Evolutionary conservation across 2,888 invertebrate species (phyloP).

Genomic region (Orthonevra nobilis): DNA sequence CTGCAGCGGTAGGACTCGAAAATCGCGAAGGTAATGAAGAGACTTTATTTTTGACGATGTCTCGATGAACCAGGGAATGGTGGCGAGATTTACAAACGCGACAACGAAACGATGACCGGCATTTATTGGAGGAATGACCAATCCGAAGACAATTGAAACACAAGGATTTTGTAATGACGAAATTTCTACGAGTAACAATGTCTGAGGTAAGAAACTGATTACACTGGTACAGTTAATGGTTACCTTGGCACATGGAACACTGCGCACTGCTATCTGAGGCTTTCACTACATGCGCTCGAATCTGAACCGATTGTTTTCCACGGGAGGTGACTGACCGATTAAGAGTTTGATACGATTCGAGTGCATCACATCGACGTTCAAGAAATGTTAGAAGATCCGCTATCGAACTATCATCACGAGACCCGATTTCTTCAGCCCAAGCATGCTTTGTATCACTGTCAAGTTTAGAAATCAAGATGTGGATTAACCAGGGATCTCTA

Average conservation of each 20-base stretch:
- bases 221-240: not conserved
- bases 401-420: not conserved
- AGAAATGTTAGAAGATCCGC: no score
- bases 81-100: slow-evolving; percentile 21
- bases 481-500: slow-evolving; percentile 14
- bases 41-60: no score
- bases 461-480: no score
- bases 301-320: no score
- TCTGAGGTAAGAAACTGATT: slow-evolving; percentile 14
- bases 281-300: slow-evolving; percentile 4
- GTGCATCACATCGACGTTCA: slow-evolving; percentile 9
- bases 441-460: no score
- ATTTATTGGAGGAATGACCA: slow-evolving; percentile 5
- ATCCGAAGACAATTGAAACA: slow-evolving; percentile 17
- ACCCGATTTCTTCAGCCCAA: no score
- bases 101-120: slow-evolving; percentile 16
- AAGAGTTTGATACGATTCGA: no score
- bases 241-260: slow-evolving; percentile 8
- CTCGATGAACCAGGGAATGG: slow-evolving; percentile 16
- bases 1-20: no score
- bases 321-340: no score
- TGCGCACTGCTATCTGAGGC: not conserved
- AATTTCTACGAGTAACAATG: slow-evolving; percentile 9
- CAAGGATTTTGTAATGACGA: slow-evolving; percentile 4
- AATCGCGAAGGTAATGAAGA: no score